Base-by-base conservation (phyloP, 2,797 vertebrate genomes). In the Lithobates sylvaticus region DNA sequence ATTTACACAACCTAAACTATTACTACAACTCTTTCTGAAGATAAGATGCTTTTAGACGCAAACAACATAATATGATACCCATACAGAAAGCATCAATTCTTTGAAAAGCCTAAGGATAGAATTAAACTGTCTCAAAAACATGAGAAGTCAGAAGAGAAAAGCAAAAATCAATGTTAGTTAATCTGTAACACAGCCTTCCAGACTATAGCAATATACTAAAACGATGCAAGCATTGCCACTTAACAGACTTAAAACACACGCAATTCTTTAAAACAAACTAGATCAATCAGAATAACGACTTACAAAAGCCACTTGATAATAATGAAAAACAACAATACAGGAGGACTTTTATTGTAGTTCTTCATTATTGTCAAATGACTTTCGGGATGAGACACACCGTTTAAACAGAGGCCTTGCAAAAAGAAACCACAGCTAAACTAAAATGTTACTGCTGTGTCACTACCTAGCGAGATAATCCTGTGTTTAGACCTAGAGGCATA, bases 111-210 rank as follows among this genome's bases (percentile, higher is more conserved):
- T 42, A 61, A 69, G 79, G 79, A 81, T 72, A 73, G 71, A 81
- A 81, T 81, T 64, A 81, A 58, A 81, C 71, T 73, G 79, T 81
- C 79, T 73, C 50, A 72, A 64, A 61, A 81, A 61, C 50, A 72
- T 72, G 47, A 69, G 8, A 54, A 81, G 50, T 81, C 79, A 42
- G 69, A 81, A 34, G 47, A 71, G 79, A 42, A 72, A 69, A 81
- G 79, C 72, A 81, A 81, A 81, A 81, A 81, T 81, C 69, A 81
- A 81, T 81, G 79, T 61, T 81, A 42, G 47, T 71, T 81, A 73
- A 81, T 58, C 69, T 81, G 47, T 73, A 73, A 81, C 79, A 81
- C 58, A 50, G 79, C 32, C 69, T 32, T 72, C n/a, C n/a, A 61
- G 58, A 73, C 32, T 61, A 81, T n/a, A 61, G 42, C 54, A 39